A percentile compares a stretch with the other conserved stretches of the same genome.
These are phyloP conservation scores for Dufourea novaeangliae DNA, from an alignment of 1,140 invertebrate genomes.

Conservation along the genomic window DNA sequence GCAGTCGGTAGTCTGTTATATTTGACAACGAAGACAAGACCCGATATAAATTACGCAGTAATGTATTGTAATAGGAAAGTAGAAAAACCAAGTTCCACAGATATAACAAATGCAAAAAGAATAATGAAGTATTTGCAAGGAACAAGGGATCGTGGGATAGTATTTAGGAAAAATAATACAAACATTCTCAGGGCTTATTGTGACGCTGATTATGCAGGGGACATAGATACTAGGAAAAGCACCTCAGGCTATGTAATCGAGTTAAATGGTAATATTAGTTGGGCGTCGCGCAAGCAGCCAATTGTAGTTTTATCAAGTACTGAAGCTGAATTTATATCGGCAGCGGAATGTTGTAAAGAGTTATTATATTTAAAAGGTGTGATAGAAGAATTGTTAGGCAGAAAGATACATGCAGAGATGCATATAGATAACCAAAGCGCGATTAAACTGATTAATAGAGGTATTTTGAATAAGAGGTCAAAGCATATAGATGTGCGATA, in stretches of 20 bases:
- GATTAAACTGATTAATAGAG: slow-evolving; percentile 13
- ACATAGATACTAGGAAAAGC: slow-evolving; percentile 9
- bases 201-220: slow-evolving; percentile 16
- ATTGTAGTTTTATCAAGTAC: slow-evolving; percentile 6
- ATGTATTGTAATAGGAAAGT: neutral
- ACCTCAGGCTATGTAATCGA: slow-evolving; percentile 13
- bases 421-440: slow-evolving; percentile 25
- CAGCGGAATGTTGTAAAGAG: slow-evolving; percentile 18
- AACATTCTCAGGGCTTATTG: neutral
- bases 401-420: neutral
- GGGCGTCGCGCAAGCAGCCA: slow-evolving; percentile 9
- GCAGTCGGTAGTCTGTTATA: neutral
- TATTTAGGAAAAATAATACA: too few relatives aligned
- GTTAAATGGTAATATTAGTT: neutral
- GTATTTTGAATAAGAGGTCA: slow-evolving; percentile 6
- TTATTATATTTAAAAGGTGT: neutral
- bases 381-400: neutral
- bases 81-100: neutral
- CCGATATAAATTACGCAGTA: neutral
- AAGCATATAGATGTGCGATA: slow-evolving; percentile 32
- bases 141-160: neutral
- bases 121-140: slow-evolving; percentile 67
- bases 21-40: neutral
- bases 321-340: slow-evolving; percentile 16
- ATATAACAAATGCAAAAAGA: slow-evolving; percentile 40